Base-by-base conservation (phyloP, 1,140 invertebrate genomes). In the Linepithema humile region DNA sequence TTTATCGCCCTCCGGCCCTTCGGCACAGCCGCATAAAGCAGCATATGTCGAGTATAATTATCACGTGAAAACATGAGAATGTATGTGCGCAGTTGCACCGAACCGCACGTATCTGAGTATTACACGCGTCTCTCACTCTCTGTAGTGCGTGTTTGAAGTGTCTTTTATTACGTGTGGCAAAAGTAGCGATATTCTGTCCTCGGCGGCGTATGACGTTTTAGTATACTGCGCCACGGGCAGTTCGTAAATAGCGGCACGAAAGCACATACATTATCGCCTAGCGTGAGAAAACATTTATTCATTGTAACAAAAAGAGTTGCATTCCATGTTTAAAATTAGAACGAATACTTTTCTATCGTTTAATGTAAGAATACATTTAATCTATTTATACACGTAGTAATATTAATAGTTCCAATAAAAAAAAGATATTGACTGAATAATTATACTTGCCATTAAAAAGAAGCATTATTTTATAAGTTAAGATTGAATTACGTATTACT, bases 1-100 rank as follows among this genome's bases (percentile, higher is more conserved):
- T 72, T 86, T 85, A 85, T 86, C 75, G 67, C 67, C 67, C 20
- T 12, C 67, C 12, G 67, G 67, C 84, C 84, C 82, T 86, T 64
- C 50, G 40, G 20, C 32, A 59, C 50, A 53, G 84, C 60, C 60
- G 59, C 50, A 4, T 50, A 2, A 45, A 35, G 17, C 40, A 32
- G 38, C 65, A 62, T 55, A 50, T 38, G 50, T 43, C 45, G 45
- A 17, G 48, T 17, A 50, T 38, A 67, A 60, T 50, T 84, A 86
- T 70, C 83, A 62, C 57, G 48, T 69, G 55, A 78, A 50, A 64
- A 80, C 74, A 60, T 32, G 53, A 57, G 45, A 67, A 15, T 62
- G 32, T 10, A 65, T 3, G 1, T 53, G 32, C 17, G 12, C 73
- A 45, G 73, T 35, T 64, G 20, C 60, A 50, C 23, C 70, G 35